Evolutionary conservation across 2,888 invertebrate genomes (phyloP).

Genomic region (Colletes collaris): DNA sequence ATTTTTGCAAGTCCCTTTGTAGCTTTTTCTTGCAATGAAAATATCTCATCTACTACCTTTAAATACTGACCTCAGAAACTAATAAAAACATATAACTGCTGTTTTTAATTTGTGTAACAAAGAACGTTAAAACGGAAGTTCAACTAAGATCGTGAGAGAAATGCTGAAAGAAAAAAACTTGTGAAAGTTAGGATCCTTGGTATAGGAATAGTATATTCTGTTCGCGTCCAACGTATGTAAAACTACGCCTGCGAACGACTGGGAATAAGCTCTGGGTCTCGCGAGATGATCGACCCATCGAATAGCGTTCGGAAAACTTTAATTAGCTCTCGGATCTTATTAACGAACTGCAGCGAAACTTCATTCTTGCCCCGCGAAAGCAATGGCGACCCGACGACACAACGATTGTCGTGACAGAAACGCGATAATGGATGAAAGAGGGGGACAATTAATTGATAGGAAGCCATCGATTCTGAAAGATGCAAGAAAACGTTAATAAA

Average conservation of each 20-base stretch:
- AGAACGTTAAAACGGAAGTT: background rate
- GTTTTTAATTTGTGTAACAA: background rate
- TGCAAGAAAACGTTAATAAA: no score
- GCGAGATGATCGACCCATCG: slow-evolving; percentile 29
- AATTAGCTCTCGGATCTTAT: slow-evolving; percentile 74
- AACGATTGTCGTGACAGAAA: slow-evolving; percentile 20
- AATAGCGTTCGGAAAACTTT: slow-evolving; percentile 72
- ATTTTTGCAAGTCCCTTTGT: no score
- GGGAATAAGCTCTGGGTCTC: slow-evolving; percentile 36
- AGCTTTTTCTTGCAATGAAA: no score
- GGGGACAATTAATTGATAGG: no score
- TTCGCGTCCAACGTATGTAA: background rate
- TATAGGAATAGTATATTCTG: background rate
- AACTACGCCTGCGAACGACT: slow-evolving; percentile 19
- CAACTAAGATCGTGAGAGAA: background rate
- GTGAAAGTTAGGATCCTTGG: background rate
- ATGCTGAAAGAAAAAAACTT: background rate
- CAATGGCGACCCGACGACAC: slow-evolving; percentile 7
- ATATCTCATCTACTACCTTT: no score
- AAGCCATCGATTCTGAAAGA: no score
- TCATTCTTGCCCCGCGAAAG: slow-evolving; percentile 29
- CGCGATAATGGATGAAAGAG: slow-evolving; percentile 24
- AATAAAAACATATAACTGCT: background rate
- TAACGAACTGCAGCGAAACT: slow-evolving; percentile 70
- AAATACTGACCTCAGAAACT: background rate